phyloP scores from a whole-genome alignment of 2,888 invertebrate genomes.

The Spialia ferax region DNA sequence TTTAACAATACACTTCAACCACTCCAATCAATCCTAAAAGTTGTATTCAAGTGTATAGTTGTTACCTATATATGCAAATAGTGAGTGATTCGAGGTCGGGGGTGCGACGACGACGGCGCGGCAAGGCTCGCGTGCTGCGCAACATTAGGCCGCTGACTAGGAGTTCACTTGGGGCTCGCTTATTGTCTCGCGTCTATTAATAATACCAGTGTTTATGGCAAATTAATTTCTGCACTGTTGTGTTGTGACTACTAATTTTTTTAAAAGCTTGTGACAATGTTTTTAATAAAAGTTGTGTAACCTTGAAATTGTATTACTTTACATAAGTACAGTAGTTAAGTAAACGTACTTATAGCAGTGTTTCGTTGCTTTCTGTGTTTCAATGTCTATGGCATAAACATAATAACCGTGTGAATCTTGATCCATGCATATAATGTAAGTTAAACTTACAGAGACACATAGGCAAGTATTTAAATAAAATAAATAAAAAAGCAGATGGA shows the following conservation, averaged over 20 bases:
- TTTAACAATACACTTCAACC: too few species aligned
- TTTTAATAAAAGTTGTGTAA: not conserved
- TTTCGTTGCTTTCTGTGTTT: too few species aligned
- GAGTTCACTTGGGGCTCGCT: conserved; percentile 73
- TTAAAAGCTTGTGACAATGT: conserved; percentile 37
- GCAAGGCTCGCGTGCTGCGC: conserved; percentile 73
- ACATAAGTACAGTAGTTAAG: too few species aligned
- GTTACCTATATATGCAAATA: conserved; percentile 64
- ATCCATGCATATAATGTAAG: too few species aligned
- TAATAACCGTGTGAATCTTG: too few species aligned
- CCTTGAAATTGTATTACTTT: conserved; percentile 9
- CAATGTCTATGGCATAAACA: too few species aligned
- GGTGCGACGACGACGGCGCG: conserved; percentile 66
- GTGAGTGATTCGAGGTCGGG: conserved; percentile 65
- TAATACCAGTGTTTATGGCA: conserved; percentile 59
- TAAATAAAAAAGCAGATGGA: too few species aligned
- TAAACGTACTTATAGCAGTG: too few species aligned
- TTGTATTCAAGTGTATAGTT: conserved; percentile 47
- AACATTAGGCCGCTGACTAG: conserved; percentile 75
- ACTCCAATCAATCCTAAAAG: too few species aligned
- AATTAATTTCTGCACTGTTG: conserved; percentile 72
- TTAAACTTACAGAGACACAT: too few species aligned
- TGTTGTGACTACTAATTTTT: conserved; percentile 50
- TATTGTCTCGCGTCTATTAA: conserved; percentile 82
- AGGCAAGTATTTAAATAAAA: too few species aligned